These are phyloP conservation scores for Paraplagusia blochii DNA, from an alignment of 2,113 vertebrate species.

Conservation along the genomic window DNA sequence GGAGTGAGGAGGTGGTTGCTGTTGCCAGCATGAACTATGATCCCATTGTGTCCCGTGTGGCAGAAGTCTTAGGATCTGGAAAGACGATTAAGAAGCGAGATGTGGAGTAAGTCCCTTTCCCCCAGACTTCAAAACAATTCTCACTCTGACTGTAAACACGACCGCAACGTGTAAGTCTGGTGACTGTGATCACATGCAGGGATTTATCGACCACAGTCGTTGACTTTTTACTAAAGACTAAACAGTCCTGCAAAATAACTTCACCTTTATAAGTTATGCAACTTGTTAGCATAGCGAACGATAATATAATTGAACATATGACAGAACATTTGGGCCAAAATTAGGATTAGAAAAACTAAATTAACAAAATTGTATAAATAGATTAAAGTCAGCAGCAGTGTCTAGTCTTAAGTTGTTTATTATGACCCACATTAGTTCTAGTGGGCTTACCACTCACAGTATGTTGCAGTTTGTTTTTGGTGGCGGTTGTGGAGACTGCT, in stretches of 20 bases:
- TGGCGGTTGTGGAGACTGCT: no score
- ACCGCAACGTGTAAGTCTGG: slow-evolving; percentile 7
- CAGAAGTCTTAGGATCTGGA: slow-evolving; percentile 90
- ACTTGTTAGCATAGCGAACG: no score
- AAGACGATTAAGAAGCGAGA: slow-evolving; percentile 92
- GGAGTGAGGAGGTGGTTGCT: slow-evolving; percentile 93
- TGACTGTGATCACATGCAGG: slow-evolving; percentile 44
- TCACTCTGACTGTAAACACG: slow-evolving; percentile 20
- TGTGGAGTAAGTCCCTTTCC: slow-evolving; percentile 90
- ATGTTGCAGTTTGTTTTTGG: no score
- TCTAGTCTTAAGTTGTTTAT: no score
- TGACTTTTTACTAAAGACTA: slow-evolving; percentile 10
- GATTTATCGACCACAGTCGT: slow-evolving; percentile 15
- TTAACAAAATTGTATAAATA: no score
- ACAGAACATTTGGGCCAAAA: no score
- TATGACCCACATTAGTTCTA: no score
- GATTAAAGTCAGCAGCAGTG: no score
- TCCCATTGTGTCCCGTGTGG: slow-evolving; percentile 94
- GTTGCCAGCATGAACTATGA: slow-evolving; percentile 99
- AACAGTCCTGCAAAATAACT: neutral
- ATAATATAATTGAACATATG: no score
- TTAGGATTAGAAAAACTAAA: no score
- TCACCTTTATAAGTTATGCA: no score
- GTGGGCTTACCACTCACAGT: no score
- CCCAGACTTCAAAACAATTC: slow-evolving; percentile 29